Percentiles rank a stretch among this genome's conserved stretches.
Evolutionary conservation across 2,797 vertebrate genomes (phyloP).

Genomic region (Hozukius guyotensis): DNA sequence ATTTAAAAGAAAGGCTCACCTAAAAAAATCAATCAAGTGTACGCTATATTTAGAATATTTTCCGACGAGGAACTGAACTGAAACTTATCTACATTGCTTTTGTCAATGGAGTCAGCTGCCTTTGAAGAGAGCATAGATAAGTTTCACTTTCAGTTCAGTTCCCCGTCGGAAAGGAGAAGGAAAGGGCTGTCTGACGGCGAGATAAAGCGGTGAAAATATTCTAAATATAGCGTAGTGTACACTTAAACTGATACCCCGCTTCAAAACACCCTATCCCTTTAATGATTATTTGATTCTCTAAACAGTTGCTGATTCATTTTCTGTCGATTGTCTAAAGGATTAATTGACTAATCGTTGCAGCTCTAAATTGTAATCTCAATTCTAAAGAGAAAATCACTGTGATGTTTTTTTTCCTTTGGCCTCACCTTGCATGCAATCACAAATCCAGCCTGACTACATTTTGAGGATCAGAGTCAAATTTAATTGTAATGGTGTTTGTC

Average conservation of each 20-base stretch:
- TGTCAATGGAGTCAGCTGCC: neutral
- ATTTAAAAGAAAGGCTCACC: neutral
- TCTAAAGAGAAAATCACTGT: neutral
- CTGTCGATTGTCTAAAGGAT: fast-evolving
- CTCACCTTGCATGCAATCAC: neutral
- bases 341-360: no score
- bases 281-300: no score
- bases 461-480: neutral
- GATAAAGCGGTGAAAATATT: no score
- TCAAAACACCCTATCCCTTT: no score
- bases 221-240: no score
- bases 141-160: neutral
- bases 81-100: neutral
- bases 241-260: neutral
- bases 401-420: neutral
- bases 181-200: no score
- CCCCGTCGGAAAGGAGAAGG: neutral
- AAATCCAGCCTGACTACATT: neutral
- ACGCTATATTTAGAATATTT: neutral
- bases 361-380: neutral
- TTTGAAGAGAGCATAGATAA: neutral
- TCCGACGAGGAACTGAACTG: neutral
- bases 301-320: no score
- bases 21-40: neutral
- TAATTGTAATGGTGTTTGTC: neutral